Conservation (phyloP, 2,888 invertebrate genomes). For the Drosophila mercatorum region DNA sequence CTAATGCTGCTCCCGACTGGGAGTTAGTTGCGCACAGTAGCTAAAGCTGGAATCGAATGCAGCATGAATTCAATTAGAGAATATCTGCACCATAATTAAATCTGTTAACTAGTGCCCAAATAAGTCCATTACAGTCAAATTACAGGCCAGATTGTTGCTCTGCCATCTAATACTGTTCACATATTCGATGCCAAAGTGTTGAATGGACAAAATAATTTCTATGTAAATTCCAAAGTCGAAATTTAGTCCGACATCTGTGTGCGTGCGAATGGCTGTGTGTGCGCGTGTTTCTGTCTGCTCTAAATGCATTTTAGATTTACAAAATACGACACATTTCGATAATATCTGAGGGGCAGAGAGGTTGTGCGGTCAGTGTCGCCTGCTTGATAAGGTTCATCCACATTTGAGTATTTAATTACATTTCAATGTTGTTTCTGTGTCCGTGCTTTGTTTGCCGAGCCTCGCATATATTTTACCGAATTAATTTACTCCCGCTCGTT, state of each 20-base stretch:
- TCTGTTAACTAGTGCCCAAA: conserved; percentile 49
- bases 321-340: conserved; percentile 70
- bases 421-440: conserved; percentile 67
- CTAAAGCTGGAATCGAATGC: neutral
- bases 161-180: conserved; percentile 11
- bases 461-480: conserved; percentile 45
- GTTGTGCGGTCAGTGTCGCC: conserved; percentile 17
- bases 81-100: conserved; percentile 48
- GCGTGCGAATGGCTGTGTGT: conserved; percentile 1
- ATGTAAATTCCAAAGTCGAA: conserved; percentile 42
- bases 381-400: conserved; percentile 52
- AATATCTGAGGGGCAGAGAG: conserved; percentile 36
- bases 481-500: conserved; percentile 49
- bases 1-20: neutral
- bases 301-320: conserved; percentile 72
- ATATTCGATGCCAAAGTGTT: conserved; percentile 58
- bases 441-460: conserved; percentile 22
- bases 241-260: conserved; percentile 4
- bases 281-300: neutral
- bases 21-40: neutral
- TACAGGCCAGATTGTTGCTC: conserved; percentile 44
- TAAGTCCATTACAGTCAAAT: conserved; percentile 58
- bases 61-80: conserved; percentile 35
- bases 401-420: conserved; percentile 75
- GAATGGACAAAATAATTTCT: conserved; percentile 63